These are phyloP conservation scores for Lathronympha strigana DNA, from an alignment of 2,888 invertebrate species.

Conservation along the genomic window DNA sequence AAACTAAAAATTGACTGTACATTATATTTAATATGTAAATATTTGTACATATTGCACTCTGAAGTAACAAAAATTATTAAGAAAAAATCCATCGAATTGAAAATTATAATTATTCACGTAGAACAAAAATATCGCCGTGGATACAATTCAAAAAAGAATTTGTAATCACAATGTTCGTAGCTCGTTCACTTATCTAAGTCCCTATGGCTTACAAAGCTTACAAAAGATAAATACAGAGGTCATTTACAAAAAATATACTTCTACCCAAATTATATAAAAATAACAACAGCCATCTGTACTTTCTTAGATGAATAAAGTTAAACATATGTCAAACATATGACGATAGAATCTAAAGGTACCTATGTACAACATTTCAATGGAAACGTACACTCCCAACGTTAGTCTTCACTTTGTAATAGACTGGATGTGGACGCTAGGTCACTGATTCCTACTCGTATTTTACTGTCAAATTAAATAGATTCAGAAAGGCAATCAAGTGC, in stretches of 20 bases:
- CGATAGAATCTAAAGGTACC: slow-evolving; percentile 81
- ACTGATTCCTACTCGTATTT: slow-evolving; percentile 63
- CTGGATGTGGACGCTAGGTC: slow-evolving; percentile 77
- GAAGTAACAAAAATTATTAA: slow-evolving; percentile 81
- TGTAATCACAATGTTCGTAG: slow-evolving; percentile 82
- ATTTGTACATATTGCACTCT: slow-evolving; percentile 91
- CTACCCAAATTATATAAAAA: slow-evolving; percentile 85
- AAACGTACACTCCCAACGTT: slow-evolving; percentile 59
- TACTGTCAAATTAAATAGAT: slow-evolving; percentile 58
- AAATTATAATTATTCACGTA: slow-evolving; percentile 68
- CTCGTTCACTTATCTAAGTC: slow-evolving; percentile 79
- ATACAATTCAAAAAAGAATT: slow-evolving; percentile 75
- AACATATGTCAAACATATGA: slow-evolving; percentile 84
- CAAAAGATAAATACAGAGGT: slow-evolving; percentile 83
- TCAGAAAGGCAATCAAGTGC: slow-evolving; percentile 58
- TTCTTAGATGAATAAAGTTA: slow-evolving; percentile 84
- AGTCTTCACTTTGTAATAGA: slow-evolving; percentile 64
- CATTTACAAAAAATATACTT: slow-evolving; percentile 84
- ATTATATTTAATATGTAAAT: slow-evolving; percentile 84
- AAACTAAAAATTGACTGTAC: slow-evolving; percentile 83
- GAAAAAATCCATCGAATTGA: slow-evolving; percentile 76
- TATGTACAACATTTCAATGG: slow-evolving; percentile 78
- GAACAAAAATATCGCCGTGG: slow-evolving; percentile 73
- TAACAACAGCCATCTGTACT: slow-evolving; percentile 85
- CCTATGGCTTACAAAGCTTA: slow-evolving; percentile 82